These are phyloP conservation scores for Hypolimnas misippus DNA, from an alignment of 2,888 invertebrate species.

Conservation along the genomic window DNA sequence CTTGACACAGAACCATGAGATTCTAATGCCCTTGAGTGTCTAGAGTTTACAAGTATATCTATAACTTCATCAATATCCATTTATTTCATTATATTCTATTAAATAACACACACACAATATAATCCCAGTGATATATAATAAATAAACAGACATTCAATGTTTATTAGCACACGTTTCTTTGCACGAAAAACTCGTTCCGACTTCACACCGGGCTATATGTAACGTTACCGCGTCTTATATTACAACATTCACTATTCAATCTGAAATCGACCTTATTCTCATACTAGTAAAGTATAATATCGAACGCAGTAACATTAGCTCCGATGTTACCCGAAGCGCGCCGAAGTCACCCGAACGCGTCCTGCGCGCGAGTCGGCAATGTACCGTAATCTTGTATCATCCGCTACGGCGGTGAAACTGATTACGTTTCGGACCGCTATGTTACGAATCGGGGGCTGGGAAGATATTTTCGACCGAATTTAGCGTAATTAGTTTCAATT, in stretches of 20 bases:
- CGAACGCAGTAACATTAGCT: not conserved
- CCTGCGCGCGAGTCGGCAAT: slow-evolving; percentile 75
- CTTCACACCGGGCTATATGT: slow-evolving; percentile 34
- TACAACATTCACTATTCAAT: slow-evolving; percentile 3
- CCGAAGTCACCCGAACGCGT: slow-evolving; percentile 47
- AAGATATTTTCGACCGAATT: slow-evolving; percentile 22
- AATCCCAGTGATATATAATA: not conserved
- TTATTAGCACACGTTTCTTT: slow-evolving; percentile 23
- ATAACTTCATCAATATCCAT: too few species aligned
- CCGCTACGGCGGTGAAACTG: slow-evolving; percentile 79
- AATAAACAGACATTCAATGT: slow-evolving; percentile 7
- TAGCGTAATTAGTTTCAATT: not conserved
- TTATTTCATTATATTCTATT: slow-evolving; percentile 46
- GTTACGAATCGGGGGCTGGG: slow-evolving; percentile 52
- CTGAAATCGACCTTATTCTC: not conserved
- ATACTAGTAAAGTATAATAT: not conserved
- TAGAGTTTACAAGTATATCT: too few species aligned
- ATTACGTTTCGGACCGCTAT: slow-evolving; percentile 77
- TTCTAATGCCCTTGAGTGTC: too few species aligned
- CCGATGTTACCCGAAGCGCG: slow-evolving; percentile 54
- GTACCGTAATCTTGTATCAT: slow-evolving; percentile 83
- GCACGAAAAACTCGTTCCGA: slow-evolving; percentile 31
- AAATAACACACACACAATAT: not conserved
- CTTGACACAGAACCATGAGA: too few species aligned
- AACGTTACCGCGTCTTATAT: slow-evolving; percentile 30